Conservation (phyloP, 2,797 vertebrate species). For the Lacerta viridis region DNA sequence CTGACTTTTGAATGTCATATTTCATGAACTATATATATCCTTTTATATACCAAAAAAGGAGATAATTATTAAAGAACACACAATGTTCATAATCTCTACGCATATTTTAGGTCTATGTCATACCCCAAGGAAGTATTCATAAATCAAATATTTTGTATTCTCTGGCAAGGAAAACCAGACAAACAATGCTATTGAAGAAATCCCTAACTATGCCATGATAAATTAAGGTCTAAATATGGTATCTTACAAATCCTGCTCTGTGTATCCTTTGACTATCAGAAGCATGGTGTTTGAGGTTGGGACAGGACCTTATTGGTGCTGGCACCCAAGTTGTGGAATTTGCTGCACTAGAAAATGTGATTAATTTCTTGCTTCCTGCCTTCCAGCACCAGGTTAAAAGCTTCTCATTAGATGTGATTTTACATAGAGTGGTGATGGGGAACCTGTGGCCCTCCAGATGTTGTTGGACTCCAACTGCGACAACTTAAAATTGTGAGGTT, state of each 20-base stretch:
- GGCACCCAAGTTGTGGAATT: no score
- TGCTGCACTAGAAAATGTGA: no score
- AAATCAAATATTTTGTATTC: conserved; percentile 48
- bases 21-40: conserved; percentile 22
- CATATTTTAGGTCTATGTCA: background rate
- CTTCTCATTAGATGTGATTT: no score
- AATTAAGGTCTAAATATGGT: conserved; percentile 53
- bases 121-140: background rate
- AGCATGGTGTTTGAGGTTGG: no score
- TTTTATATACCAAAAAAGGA: background rate
- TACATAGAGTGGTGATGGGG: no score
- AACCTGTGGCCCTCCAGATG: no score
- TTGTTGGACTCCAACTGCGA: no score
- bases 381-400: no score
- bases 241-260: conserved; percentile 39
- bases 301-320: no score
- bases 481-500: no score
- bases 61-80: background rate
- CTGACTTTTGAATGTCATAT: conserved; percentile 59
- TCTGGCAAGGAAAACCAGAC: conserved; percentile 49
- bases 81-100: background rate
- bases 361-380: no score
- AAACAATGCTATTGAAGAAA: conserved; percentile 29
- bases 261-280: no score
- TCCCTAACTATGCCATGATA: conserved; percentile 35